Base-by-base conservation (phyloP, 2,888 invertebrate species). In the Drosophila monieri region DNA sequence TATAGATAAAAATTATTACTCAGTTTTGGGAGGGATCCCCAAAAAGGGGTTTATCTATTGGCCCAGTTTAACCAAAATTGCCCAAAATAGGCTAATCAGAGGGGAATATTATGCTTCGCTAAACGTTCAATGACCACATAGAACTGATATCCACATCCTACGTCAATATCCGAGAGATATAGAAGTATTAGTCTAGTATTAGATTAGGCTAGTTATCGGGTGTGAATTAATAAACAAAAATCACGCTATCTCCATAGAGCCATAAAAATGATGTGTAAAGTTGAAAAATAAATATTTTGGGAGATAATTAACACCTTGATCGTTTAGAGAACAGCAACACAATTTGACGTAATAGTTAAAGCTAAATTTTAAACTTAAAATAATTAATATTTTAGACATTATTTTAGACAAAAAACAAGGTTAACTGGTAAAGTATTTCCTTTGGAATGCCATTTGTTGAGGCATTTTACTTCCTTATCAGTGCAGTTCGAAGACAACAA, bases 91-190 rank as follows among this genome's bases (percentile, higher is more conserved):
- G 6, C 39, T 39, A 30, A 60, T 60, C 60, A 6, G 9, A 3
- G n/a, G n/a, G 48, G 15, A 27, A 66, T 35, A 47, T 18, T 15
- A n/a, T n/a, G n/a, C n/a, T n/a, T n/a, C n/a, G n/a, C n/a, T n/a
- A n/a, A n/a, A n/a, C n/a, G 69, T 67, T 66, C 62, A 83, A 67
- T 80, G 77, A 77, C 72, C 77, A 75, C 55, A 68, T 49, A 55
- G 49, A 73, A 62, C 51, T 44, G 47, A 57, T 76, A 76, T 59
- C 12, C 9, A 6, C 49, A 48, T 15, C 32, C 54, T 14, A 53
- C 46, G 53, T 64, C 60, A 60, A 10, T 27, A 21, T 30, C 30
- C 23, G 14, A n/a, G 39, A 23, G 27, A 47, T 15, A 61, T 61
- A 47, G 37, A 35, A 57, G 43, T 41, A 25, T 37, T 43, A 59